phyloP scores from a whole-genome alignment of 1,140 invertebrate species.

The Papilio aristodemus region DNA sequence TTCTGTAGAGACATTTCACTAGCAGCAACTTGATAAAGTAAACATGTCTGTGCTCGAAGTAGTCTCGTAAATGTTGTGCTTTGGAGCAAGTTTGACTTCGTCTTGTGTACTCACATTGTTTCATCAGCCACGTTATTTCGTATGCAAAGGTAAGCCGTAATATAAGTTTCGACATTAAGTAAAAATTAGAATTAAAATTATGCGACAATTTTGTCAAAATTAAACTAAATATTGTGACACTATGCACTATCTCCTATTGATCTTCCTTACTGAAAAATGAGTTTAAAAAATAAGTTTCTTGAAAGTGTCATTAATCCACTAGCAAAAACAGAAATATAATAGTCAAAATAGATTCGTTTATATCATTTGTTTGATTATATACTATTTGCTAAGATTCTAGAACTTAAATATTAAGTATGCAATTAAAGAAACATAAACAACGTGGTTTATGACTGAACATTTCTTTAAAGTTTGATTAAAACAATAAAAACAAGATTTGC shows the following conservation, averaged over 20 bases:
- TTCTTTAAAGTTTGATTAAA: slow-evolving; percentile 18
- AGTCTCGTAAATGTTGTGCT: slow-evolving; percentile 22
- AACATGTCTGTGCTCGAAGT: slow-evolving; percentile 15
- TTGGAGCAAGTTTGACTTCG: slow-evolving; percentile 8
- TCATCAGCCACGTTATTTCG: background rate
- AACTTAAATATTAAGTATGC: background rate
- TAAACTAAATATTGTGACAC: too few species aligned
- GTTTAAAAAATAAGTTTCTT: too few species aligned
- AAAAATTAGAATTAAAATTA: background rate
- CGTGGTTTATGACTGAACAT: background rate
- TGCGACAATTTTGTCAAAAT: too few species aligned
- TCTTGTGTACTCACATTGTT: slow-evolving; percentile 14
- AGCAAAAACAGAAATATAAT: too few species aligned
- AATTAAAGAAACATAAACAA: slow-evolving; percentile 12
- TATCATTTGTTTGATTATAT: too few species aligned
- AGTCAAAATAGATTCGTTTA: background rate
- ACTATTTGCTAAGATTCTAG: too few species aligned
- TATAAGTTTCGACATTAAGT: background rate
- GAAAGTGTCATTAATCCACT: too few species aligned
- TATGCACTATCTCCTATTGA: too few species aligned
- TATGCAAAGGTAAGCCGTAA: background rate
- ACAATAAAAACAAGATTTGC: slow-evolving; percentile 19
- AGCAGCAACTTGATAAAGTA: slow-evolving; percentile 20
- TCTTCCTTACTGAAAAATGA: too few species aligned
- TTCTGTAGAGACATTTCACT: slow-evolving; percentile 20